A percentile compares a stretch with the other conserved stretches of the same genome.
Conservation (phyloP, 2,113 vertebrate genomes). For the Carollia perspicillata region DNA sequence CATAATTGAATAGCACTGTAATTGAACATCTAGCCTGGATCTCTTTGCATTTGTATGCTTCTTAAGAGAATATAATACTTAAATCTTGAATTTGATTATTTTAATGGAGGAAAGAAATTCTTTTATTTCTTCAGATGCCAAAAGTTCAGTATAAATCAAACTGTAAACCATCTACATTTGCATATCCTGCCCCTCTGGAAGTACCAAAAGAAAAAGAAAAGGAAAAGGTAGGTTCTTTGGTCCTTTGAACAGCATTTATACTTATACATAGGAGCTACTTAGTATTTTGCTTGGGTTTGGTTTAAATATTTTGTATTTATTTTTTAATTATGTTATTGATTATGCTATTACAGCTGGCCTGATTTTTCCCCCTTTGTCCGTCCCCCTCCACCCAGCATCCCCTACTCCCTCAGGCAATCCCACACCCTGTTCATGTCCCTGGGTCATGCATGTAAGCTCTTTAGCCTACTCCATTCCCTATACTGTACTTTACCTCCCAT, state of each 20-base stretch:
- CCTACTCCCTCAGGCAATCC: too few species aligned
- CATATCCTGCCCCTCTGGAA: slow-evolving; percentile 97
- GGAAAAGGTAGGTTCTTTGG: slow-evolving; percentile 90
- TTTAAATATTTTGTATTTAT: not conserved
- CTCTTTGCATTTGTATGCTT: not conserved
- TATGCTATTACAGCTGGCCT: too few species aligned
- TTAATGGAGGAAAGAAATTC: slow-evolving; percentile 39
- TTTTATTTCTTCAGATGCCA: slow-evolving; percentile 90
- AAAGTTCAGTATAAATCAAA: slow-evolving; percentile 99
- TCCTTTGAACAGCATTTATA: not conserved
- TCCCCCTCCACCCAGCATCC: too few species aligned
- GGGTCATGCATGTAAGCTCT: too few species aligned
- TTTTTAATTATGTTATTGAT: too few species aligned
- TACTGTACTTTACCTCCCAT: too few species aligned
- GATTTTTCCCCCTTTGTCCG: too few species aligned
- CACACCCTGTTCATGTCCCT: too few species aligned
- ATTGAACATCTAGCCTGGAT: not conserved
- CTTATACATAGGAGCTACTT: not conserved
- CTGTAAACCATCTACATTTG: slow-evolving; percentile 98
- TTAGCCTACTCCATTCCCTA: too few species aligned
- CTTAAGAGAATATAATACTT: not conserved
- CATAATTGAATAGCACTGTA: not conserved
- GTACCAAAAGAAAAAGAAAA: slow-evolving; percentile 99
- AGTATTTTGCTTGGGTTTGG: not conserved
- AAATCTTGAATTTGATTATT: slow-evolving; percentile 30